phyloP scores from a whole-genome alignment of 2,113 vertebrate species.

The Capra hircus region DNA sequence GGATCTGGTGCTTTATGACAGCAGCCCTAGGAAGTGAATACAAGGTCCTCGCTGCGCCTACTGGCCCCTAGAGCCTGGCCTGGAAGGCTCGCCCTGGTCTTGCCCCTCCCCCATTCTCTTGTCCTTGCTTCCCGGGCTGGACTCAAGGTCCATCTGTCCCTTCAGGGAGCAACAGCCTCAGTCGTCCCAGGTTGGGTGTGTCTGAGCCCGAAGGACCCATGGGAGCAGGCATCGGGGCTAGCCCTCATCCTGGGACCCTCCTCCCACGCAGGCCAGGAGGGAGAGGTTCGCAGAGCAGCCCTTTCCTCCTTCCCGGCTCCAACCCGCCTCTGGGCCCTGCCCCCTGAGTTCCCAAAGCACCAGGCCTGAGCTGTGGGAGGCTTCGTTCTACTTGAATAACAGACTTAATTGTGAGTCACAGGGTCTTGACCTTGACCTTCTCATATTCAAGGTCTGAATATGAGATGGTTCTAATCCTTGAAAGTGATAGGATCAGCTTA shows the following conservation, averaged over 20 bases:
- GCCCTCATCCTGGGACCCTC: accelerated
- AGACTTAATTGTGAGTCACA: neutral
- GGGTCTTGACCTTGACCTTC: neutral
- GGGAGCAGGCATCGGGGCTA: accelerated
- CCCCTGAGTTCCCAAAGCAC: accelerated
- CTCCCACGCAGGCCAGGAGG: accelerated
- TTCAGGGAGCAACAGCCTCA: accelerated
- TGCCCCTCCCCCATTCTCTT: accelerated
- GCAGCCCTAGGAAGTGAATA: neutral
- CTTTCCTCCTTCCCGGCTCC: accelerated
- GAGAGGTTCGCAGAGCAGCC: accelerated
- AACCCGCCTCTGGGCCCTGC: accelerated
- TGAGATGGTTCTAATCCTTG: neutral
- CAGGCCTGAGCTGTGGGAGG: neutral
- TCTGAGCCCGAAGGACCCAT: neutral
- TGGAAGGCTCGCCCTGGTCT: neutral
- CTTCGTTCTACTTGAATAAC: neutral
- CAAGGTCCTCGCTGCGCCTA: accelerated
- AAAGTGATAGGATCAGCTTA: neutral
- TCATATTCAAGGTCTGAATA: neutral
- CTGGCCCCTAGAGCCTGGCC: too few relatives aligned
- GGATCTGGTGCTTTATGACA: neutral
- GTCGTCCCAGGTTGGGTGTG: neutral
- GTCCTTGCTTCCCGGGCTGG: neutral
- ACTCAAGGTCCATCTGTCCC: neutral